phyloP scores from a whole-genome alignment of 2,797 vertebrate species.

The Anableps anableps region DNA sequence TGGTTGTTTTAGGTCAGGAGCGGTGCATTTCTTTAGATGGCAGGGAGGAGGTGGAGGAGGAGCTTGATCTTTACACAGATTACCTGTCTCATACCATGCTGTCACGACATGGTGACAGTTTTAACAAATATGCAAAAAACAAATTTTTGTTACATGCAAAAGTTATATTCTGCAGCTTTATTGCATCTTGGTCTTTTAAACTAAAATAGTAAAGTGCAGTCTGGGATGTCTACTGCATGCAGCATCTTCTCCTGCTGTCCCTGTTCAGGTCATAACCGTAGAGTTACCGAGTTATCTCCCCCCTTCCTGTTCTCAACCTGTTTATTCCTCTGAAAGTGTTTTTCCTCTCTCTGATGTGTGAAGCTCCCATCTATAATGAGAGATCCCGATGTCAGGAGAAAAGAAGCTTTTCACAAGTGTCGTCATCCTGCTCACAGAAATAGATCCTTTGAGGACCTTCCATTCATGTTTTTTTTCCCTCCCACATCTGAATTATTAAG shows the following conservation, averaged over 20 bases:
- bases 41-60: no score
- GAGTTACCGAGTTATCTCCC: not conserved
- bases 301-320: not conserved
- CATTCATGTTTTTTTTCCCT: constrained; percentile 25
- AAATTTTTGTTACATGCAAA: no score
- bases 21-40: no score
- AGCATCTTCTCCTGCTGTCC: not conserved
- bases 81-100: no score
- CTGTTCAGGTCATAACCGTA: not conserved
- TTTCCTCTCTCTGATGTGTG: constrained; percentile 26
- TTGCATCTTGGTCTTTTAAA: not conserved
- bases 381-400: constrained; percentile 32
- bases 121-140: no score
- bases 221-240: not conserved
- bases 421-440: constrained; percentile 49
- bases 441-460: constrained; percentile 57
- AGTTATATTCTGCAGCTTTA: no score
- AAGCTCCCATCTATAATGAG: constrained; percentile 37
- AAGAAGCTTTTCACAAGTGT: constrained; percentile 28
- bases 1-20: no score
- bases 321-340: not conserved
- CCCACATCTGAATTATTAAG: constrained; percentile 72
- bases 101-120: no score
- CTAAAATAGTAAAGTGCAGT: not conserved
- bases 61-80: no score